Evolutionary conservation across 2,888 invertebrate genomes (phyloP).

Genomic region (Melieria picta): DNA sequence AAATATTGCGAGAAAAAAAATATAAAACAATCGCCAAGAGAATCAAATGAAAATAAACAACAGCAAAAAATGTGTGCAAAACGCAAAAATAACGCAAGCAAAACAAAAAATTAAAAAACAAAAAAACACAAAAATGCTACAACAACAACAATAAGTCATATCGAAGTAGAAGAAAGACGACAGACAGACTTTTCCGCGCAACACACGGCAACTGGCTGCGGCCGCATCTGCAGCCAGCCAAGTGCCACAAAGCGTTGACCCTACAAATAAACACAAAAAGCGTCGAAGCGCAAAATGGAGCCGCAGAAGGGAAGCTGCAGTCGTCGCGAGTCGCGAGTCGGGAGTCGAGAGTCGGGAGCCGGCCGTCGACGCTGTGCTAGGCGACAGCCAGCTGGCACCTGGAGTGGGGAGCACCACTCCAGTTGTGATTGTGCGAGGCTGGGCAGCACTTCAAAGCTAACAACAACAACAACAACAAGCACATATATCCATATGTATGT

Average conservation of each 20-base stretch:
- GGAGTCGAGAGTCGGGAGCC: not conserved
- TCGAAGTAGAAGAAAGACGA: too few relatives aligned
- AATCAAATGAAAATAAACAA: not conserved
- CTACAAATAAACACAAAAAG: conserved; percentile 19
- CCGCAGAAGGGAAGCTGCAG: not conserved
- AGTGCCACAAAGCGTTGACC: conserved; percentile 16
- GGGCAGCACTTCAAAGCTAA: too few relatives aligned
- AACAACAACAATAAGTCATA: not conserved
- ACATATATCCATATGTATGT: too few relatives aligned
- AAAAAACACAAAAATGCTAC: not conserved
- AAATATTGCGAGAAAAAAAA: conserved; percentile 19
- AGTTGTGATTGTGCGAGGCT: not conserved
- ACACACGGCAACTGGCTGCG: too few relatives aligned
- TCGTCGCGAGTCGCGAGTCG: not conserved
- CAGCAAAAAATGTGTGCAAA: not conserved
- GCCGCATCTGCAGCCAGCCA: not conserved
- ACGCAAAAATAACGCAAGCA: not conserved
- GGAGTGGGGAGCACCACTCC: conserved; percentile 10
- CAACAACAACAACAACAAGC: too few relatives aligned
- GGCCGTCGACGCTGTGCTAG: not conserved
- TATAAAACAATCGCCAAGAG: not conserved
- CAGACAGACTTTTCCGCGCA: too few relatives aligned
- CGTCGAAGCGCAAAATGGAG: not conserved
- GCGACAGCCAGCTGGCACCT: conserved; percentile 13
- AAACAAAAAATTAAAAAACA: conserved; percentile 15